A percentile compares a stretch with the other conserved stretches of the same genome.
Conservation (phyloP, 1,140 invertebrate genomes). For the Euschistus heros region DNA sequence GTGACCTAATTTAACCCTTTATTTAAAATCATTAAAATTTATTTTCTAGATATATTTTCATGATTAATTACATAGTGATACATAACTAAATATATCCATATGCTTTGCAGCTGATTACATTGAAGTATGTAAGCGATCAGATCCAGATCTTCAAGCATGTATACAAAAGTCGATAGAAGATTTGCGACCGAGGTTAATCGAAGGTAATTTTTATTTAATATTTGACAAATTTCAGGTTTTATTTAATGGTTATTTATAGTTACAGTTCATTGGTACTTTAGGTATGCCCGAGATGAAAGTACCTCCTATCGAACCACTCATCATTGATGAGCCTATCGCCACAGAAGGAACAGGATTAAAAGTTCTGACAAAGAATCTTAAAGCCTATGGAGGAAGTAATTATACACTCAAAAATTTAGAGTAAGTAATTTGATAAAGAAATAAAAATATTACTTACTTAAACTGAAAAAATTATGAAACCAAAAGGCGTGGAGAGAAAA, state of each 20-base stretch:
- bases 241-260: not conserved
- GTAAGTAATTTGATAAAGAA: no score
- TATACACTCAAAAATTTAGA: conserved; percentile 43
- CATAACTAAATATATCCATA: not conserved
- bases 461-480: no score
- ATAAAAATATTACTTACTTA: no score
- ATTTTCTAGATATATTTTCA: no score
- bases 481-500: no score
- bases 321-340: conserved; percentile 38
- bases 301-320: conserved; percentile 51
- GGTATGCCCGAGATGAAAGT: conserved; percentile 46
- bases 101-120: conserved; percentile 49
- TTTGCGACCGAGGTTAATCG: conserved; percentile 40
- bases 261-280: not conserved
- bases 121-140: conserved; percentile 47
- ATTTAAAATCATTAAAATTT: no score
- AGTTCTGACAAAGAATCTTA: conserved; percentile 47
- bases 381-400: conserved; percentile 49
- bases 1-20: no score
- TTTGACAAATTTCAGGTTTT: not conserved
- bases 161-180: conserved; percentile 42
- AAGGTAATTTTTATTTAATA: conserved; percentile 36
- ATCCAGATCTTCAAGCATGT: conserved; percentile 47
- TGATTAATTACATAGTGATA: not conserved
- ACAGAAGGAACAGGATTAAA: conserved; percentile 48